These are phyloP conservation scores for Nixonia krombeini DNA, from an alignment of 1,140 invertebrate species.

Conservation along the genomic window DNA sequence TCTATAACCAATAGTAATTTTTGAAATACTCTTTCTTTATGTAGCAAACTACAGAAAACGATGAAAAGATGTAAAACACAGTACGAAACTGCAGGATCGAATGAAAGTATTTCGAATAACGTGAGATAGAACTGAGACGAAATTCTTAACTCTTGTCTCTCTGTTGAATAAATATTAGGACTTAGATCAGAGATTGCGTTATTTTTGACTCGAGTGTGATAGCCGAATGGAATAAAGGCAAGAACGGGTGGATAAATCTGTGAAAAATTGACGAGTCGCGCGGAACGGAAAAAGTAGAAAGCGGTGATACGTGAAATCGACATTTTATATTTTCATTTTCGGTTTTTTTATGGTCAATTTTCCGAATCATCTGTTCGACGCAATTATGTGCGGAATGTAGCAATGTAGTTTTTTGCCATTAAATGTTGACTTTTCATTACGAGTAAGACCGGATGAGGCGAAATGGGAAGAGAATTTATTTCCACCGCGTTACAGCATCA, in stretches of 20 bases:
- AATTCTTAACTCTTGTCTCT: conserved; percentile 25
- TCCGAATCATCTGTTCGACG: too few species aligned
- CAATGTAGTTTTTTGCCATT: too few species aligned
- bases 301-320: conserved; percentile 11
- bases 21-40: conserved; percentile 2
- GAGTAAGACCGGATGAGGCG: too few species aligned
- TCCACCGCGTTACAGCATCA: not conserved
- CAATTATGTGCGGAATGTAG: not conserved
- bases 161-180: conserved; percentile 51
- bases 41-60: conserved; percentile 11
- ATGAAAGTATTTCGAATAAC: too few species aligned
- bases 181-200: conserved; percentile 47
- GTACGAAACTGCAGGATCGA: conserved; percentile 12
- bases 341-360: not conserved
- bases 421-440: not conserved
- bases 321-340: conserved; percentile 9
- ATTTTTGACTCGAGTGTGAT: conserved; percentile 23
- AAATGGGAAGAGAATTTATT: too few species aligned
- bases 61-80: conserved; percentile 14
- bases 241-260: conserved; percentile 10
- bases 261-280: conserved; percentile 21
- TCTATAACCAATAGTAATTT: too few species aligned
- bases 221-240: conserved; percentile 8
- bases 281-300: too few species aligned
- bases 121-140: conserved; percentile 13